Evolutionary conservation across 2,113 vertebrate species (phyloP), one percentile per base, ranked within the genome.

Genomic region (Forbesichthys papilliferus): DNA sequence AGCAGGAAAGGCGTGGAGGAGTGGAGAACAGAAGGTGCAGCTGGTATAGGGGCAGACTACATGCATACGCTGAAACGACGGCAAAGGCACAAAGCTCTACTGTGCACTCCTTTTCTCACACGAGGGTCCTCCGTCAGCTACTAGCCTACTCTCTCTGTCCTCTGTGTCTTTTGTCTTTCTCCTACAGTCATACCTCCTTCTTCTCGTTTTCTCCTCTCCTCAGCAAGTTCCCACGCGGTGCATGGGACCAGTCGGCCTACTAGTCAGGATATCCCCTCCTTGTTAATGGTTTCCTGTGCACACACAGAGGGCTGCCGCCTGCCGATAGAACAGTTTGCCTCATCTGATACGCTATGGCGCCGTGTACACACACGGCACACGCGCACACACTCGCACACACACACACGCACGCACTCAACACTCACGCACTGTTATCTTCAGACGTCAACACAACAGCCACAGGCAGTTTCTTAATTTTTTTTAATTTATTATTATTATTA

Each of bases 241-340:
- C 80, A 83, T 78, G 75, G 83, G 84, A 79, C 88, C 89, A 79
- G 84, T 68, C 76, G 36, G 85, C 78, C 81, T 68, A 75, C 88
- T 84, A 90, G 91, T 93, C 88, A 92, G 92, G 90, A 93, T 91
- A 92, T 92, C 90, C 92, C 88, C 89, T 90, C 86, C 89, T 92
- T 91, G 86, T 92, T 91, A 93, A 94, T 94, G 90, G 92, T 78
- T 94, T 94, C 92, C 93, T 93, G 92, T 86, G 85, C 90, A 91
- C 89, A 88, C 85, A 88, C 75, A 85, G 83, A 86, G 82, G 80
- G 78, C 86, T 79, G 82, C 77, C 79, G 80, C 77, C 86, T 79
- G 82, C 77, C 79, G 79, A 79, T 74, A 87, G 80, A 82, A 81
- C 79, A 73, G 80, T 76, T 76, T 59, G 72, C 71, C 13, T 18